Percentiles rank a stretch among this genome's conserved stretches.
Evolutionary conservation across 2,888 invertebrate genomes (phyloP).

Genomic region (Hermodice carunculata): DNA sequence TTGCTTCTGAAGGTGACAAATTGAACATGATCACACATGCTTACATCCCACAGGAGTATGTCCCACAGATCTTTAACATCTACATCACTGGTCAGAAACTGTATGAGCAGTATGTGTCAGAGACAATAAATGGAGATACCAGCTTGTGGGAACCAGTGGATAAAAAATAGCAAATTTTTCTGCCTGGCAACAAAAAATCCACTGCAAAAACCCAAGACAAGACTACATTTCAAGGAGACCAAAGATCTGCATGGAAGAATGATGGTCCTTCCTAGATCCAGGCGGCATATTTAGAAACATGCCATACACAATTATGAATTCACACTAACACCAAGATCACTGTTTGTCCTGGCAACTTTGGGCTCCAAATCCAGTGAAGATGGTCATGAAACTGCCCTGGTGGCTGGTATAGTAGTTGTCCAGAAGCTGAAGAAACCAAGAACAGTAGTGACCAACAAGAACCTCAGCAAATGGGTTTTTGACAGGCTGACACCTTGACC

Average conservation of each 20-base stretch:
- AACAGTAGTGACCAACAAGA: constrained; percentile 10
- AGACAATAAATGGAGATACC: constrained; percentile 32
- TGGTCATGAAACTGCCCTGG: constrained; percentile 14
- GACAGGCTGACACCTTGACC: too few species aligned
- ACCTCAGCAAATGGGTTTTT: constrained; percentile 3
- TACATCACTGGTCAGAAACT: constrained; percentile 32
- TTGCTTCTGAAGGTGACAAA: constrained; percentile 26
- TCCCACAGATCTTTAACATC: constrained; percentile 29
- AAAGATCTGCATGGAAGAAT: too few species aligned
- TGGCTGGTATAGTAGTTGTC: constrained; percentile 24
- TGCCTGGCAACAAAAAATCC: constrained; percentile 26
- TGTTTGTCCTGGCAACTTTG: too few species aligned
- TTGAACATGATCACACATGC: constrained; percentile 30
- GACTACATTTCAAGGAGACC: too few species aligned
- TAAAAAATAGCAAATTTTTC: constrained; percentile 25
- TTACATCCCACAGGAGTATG: constrained; percentile 32
- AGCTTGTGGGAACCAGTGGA: constrained; percentile 32
- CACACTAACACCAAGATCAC: too few species aligned
- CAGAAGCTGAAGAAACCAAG: constrained; percentile 18
- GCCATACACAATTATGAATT: too few species aligned
- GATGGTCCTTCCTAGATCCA: too few species aligned
- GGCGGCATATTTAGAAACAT: too few species aligned
- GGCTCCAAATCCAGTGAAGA: neutral
- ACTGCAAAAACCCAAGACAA: neutral
- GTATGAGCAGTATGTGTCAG: constrained; percentile 35